Evolutionary conservation across 2,888 invertebrate species (phyloP), one percentile per base, ranked within the genome.

Genomic region (Sinelater perroti): DNA sequence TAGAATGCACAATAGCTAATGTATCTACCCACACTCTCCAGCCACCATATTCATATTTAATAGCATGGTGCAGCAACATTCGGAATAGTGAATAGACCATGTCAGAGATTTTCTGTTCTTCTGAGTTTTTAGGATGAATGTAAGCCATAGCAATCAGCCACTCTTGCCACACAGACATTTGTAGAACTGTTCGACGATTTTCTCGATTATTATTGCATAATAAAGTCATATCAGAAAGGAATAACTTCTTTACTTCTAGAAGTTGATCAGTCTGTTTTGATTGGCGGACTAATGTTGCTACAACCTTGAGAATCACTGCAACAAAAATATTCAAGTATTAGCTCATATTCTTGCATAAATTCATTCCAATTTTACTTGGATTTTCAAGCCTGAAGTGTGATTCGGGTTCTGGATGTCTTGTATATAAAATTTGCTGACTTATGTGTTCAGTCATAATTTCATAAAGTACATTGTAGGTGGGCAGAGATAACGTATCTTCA

Each of bases 21-120:
- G 99, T 99, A 75, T 99, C 99, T 3, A 99, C 98, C 99, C 99
- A 99, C 11, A 99, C 99, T 59, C 99, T 82, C 99, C 99, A 99
- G 10, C 99, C 99, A 3, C 99, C 99, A 73, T 97, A 99, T 79
- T 99, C 99, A 72, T 95, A 95, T 75, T 98, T 97, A 68, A 99
- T 96, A 30, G 99, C 99, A 78, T 99, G 99, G 77, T 99, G 98
- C 35, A 99, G 81, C 59, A 99, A 81, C 94, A 98, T 97, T 10
- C 96, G 86, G 81, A 99, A 99, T 67, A 99, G 81, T 0, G 96
- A 93, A 79, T 97, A 98, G 28, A 99, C 98, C 93, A 97, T 95
- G 75, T 97, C 97, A 0, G 96, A 95, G 50, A 97, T 91, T 79
- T 96, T 94, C 76, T 96, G 95, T 73, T 98, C 96, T 73, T 97